These are phyloP conservation scores for Catharus fuscescens DNA, from an alignment of 2,113 vertebrate species.

Conservation along the genomic window DNA sequence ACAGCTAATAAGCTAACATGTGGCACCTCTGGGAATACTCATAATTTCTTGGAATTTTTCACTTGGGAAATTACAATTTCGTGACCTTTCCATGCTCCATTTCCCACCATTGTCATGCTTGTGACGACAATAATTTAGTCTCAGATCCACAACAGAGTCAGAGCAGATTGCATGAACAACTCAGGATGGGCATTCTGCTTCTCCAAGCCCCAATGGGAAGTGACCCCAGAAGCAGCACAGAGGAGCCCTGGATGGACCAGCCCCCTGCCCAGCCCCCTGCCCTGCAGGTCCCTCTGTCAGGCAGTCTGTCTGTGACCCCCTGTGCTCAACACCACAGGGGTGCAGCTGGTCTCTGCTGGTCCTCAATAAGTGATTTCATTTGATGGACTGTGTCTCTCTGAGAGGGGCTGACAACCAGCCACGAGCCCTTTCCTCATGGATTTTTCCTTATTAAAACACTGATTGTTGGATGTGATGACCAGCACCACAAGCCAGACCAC, in stretches of 20 bases:
- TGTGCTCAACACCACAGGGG: background rate
- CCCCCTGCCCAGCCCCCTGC: background rate
- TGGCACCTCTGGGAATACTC: background rate
- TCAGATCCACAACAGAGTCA: background rate
- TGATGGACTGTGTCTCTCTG: background rate
- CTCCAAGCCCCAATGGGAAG: background rate
- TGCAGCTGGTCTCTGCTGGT: slow-evolving; percentile 20
- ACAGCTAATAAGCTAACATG: background rate
- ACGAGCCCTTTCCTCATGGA: background rate
- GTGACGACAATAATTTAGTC: background rate
- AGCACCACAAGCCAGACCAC: background rate
- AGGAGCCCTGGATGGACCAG: background rate
- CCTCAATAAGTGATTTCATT: background rate
- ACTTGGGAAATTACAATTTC: background rate
- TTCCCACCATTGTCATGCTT: background rate
- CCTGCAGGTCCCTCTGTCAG: background rate
- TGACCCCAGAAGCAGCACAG: background rate
- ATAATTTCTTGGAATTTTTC: background rate
- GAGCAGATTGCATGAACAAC: background rate
- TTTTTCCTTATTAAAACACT: background rate
- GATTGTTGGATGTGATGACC: background rate
- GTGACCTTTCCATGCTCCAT: background rate
- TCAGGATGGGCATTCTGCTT: background rate
- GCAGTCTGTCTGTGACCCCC: background rate
- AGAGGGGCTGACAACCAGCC: background rate